Percentiles rank a stretch among this genome's conserved stretches.
phyloP scores from a whole-genome alignment of 2,797 vertebrate genomes.

The Mus caroli region DNA sequence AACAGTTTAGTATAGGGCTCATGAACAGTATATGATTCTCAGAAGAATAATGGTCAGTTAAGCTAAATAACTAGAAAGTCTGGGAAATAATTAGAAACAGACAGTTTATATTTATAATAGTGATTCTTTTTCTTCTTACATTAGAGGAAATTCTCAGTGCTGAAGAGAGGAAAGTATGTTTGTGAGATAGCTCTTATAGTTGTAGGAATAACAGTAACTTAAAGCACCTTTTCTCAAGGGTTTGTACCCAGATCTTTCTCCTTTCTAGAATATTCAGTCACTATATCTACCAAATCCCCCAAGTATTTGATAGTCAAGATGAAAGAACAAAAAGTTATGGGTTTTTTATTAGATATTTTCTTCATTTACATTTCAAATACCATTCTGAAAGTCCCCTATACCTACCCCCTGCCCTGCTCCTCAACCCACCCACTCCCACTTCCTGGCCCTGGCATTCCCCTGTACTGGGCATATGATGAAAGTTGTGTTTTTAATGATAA shows the following conservation, averaged over 20 bases:
- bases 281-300: not conserved
- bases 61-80: not conserved
- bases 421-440: too few relatives aligned
- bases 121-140: not conserved
- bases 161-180: not conserved
- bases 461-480: not conserved
- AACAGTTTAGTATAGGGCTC: not conserved
- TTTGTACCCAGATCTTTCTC: not conserved
- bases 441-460: too few relatives aligned
- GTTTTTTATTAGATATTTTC: too few relatives aligned
- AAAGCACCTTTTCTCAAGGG: not conserved
- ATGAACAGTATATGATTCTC: not conserved
- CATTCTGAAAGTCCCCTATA: too few relatives aligned
- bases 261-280: not conserved
- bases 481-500: not conserved
- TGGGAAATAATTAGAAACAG: not conserved
- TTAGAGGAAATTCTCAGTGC: not conserved
- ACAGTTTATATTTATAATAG: not conserved
- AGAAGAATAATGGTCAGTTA: not conserved
- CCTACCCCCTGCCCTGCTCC: too few relatives aligned
- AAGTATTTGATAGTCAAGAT: not conserved
- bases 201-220: not conserved
- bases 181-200: not conserved
- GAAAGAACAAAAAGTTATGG: not conserved
- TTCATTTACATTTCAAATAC: too few relatives aligned